These are phyloP conservation scores for Papilio dardanus DNA, from an alignment of 1,140 invertebrate species.

Conservation along the genomic window DNA sequence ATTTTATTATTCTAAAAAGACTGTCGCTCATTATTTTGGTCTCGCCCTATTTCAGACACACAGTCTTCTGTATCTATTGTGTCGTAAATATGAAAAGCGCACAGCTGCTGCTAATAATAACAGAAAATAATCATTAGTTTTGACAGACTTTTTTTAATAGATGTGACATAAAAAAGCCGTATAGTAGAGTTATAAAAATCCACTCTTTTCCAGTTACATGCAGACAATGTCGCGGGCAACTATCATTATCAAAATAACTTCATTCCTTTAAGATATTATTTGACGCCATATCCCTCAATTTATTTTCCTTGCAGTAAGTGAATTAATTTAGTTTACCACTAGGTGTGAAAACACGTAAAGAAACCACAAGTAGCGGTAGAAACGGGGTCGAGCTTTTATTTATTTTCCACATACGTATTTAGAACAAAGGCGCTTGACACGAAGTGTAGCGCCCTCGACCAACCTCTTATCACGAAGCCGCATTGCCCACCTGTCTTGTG, in stretches of 20 bases:
- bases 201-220: too few species aligned
- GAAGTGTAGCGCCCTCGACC: conserved; percentile 5
- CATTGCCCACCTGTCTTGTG: not conserved
- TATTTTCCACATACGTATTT: conserved; percentile 18
- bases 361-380: not conserved
- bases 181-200: too few species aligned
- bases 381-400: conserved; percentile 27
- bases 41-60: not conserved
- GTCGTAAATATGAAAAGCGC: not conserved
- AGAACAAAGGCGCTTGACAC: conserved; percentile 31
- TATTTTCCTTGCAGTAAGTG: not conserved
- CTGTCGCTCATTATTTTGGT: conserved; percentile 15
- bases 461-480: conserved; percentile 8
- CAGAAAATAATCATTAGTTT: not conserved
- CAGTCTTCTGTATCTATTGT: not conserved
- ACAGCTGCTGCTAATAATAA: not conserved
- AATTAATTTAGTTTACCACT: not conserved
- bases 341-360: conserved; percentile 8
- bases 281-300: too few species aligned
- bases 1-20: not conserved
- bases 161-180: not conserved
- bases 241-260: too few species aligned
- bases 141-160: not conserved
- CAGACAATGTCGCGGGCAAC: too few species aligned
- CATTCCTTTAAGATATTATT: too few species aligned